Base-by-base conservation (phyloP, 2,797 vertebrate species). In the Synanceia verrucosa region DNA sequence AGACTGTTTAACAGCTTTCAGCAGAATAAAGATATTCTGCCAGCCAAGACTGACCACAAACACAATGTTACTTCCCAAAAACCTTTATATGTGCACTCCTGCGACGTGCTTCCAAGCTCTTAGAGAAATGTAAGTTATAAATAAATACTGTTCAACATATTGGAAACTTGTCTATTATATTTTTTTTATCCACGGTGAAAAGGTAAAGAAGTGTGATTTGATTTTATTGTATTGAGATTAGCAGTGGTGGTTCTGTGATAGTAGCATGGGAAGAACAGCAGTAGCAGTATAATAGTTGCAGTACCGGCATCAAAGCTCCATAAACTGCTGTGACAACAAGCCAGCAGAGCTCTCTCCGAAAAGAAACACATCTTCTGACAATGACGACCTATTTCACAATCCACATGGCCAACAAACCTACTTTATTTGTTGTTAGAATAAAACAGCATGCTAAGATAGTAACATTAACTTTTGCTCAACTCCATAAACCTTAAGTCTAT, bases 1-100 rank as follows among this genome's bases (percentile, higher is more conserved):
- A 88, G 50, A 78, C 28, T 47, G 56, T 75, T 79, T 69, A 70
- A 58, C 76, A 74, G 60, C 60, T 73, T 75, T 69, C 29, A 77
- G 62, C 47, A 50, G 57, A 78, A 73, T 50, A 23, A 48, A 36
- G 21, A 63, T 16, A 60, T 9, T 29, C 47, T 1, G 31, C 26
- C 10, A 19, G 24, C 24, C 10, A 43, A 55, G 9, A 16, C 33
- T n/a, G 46, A 52, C 34, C 44, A 52, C 24, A 66, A 12, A 62
- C 6, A 8, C 4, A 0, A 18, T 41, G 16, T 16, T 16, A 11
- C 13, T n/a, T n/a, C n/a, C n/a, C n/a, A n/a, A n/a, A n/a, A n/a
- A n/a, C n/a, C n/a, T n/a, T n/a, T n/a, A 36, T 64, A 31, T 41
- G 9, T 9, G 14, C 14, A 33, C 36, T 33, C 4, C 19, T 7